Base-by-base conservation (phyloP, 1,140 invertebrate genomes). In the Episyrphus balteatus region DNA sequence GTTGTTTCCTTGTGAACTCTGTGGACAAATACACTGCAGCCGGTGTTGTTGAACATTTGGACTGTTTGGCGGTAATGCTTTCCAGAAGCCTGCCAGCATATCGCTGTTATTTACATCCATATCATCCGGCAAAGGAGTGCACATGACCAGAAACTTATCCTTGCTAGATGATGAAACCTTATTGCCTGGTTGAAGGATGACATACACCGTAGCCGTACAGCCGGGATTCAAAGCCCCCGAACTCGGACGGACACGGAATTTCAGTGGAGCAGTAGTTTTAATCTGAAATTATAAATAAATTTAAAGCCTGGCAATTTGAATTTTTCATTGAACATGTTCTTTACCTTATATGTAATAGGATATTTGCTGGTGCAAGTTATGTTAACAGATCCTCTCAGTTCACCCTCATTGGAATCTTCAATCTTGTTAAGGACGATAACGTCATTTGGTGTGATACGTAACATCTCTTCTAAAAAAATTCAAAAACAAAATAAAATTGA, bases 191-290 rank as follows among this genome's bases (percentile, higher is more conserved):
- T 46, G 45, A 30, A 46, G 18, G 12, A 46, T 19, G 9, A 46
- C 45, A 15, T 39, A 31, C 14, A 46, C 31, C 5, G 12, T 19
- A 30, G 21, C 19, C 11, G 37, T 39, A 5, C 19, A 31, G 11
- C 75, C 77, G 26, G 81, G 74, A 8, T 71, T 61, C 32, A 92
- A 60, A 39, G 79, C 68, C 13, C 89, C 89, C n/a, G 77, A 79
- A 55, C 83, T 89, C n/a, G 88, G 88, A 45, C 84, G 74, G 2
- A 93, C 89, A 40, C 84, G 71, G 62, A 89, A 92, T 62, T 91
- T 92, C 54, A 91, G 86, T 1, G 88, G 89, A 7, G 46, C 41
- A 8, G 46, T 47, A 39, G 45, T 46, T 32, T 46, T 46, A n/a
- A 46, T 40, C 45, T 46, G n/a, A 32, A 43, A 30, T 26, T 5